Evolutionary conservation across 2,797 vertebrate genomes (phyloP).

Genomic region (Phrynocephalus guinanensis): DNA sequence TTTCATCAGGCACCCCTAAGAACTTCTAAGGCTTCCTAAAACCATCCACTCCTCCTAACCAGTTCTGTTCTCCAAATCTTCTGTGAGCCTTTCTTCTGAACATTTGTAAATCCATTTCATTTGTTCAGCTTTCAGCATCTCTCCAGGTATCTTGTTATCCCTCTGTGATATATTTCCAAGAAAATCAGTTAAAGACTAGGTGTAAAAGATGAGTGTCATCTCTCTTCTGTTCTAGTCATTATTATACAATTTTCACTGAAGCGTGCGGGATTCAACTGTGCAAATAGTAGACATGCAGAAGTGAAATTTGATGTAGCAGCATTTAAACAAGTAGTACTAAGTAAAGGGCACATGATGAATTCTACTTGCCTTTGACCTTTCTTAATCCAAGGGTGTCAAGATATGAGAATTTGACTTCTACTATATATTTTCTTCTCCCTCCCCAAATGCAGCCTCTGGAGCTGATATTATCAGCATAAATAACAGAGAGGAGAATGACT

Average conservation of each 20-base stretch:
- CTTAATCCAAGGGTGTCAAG: not conserved
- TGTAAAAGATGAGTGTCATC: not conserved
- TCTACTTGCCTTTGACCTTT: not conserved
- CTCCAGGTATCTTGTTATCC: not conserved
- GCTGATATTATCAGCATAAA: conserved; percentile 85
- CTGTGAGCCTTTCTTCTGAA: not conserved
- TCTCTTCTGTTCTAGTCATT: not conserved
- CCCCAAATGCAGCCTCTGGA: conserved; percentile 61
- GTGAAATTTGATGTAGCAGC: not conserved
- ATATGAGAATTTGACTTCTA: not conserved
- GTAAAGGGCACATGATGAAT: not conserved
- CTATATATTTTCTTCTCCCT: not conserved
- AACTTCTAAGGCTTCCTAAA: not conserved
- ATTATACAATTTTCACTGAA: not conserved
- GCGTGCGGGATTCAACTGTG: not conserved
- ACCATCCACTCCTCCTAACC: not conserved
- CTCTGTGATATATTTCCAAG: not conserved
- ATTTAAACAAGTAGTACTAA: not conserved
- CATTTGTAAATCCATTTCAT: not conserved
- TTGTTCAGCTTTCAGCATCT: not conserved
- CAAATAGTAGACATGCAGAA: not conserved
- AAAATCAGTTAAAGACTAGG: not conserved
- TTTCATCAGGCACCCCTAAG: not conserved
- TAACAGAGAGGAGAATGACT: conserved; percentile 83
- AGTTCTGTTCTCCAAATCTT: not conserved